A percentile compares a stretch with the other conserved stretches of the same genome.
Conservation (phyloP, 2,888 invertebrate species). For the Cerastis rubricosa region DNA sequence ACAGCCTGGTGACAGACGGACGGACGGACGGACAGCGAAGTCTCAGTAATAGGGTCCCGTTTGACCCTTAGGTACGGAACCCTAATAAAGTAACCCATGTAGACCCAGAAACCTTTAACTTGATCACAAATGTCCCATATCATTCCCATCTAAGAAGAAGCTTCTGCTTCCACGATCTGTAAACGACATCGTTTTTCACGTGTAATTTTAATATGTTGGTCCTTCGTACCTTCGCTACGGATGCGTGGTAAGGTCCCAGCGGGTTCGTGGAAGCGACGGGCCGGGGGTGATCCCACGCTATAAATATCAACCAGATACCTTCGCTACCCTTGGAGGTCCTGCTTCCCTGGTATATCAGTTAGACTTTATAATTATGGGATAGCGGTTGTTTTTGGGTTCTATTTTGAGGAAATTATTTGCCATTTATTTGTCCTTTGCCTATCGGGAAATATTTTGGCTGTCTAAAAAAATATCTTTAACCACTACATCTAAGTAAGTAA, state of each 20-base stretch:
- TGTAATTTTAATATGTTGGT: conserved; percentile 59
- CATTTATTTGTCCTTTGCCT: neutral
- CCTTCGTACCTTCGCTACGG: conserved; percentile 38
- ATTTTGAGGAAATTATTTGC: neutral
- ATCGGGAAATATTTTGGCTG: neutral
- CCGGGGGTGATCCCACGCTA: conserved; percentile 66
- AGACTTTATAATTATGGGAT: conserved; percentile 8
- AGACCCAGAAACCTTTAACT: neutral
- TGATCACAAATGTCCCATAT: conserved; percentile 39
- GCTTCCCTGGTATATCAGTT: neutral
- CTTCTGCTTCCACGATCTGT: conserved; percentile 21
- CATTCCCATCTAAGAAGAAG: conserved; percentile 42
- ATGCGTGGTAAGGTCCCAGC: conserved; percentile 64
- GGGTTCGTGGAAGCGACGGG: conserved; percentile 68
- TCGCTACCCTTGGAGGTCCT: conserved; percentile 37
- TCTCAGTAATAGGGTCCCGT: too few relatives aligned
- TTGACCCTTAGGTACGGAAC: too few relatives aligned
- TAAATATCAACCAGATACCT: conserved; percentile 60
- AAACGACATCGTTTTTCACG: conserved; percentile 61
- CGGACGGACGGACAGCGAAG: too few relatives aligned
- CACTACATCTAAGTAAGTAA: neutral
- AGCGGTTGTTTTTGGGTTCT: neutral
- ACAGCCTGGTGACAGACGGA: too few relatives aligned
- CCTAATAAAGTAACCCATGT: too few relatives aligned
- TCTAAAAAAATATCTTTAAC: neutral